These are phyloP conservation scores for Stomorhina lunata DNA, from an alignment of 2,888 invertebrate genomes.

Conservation along the genomic window DNA sequence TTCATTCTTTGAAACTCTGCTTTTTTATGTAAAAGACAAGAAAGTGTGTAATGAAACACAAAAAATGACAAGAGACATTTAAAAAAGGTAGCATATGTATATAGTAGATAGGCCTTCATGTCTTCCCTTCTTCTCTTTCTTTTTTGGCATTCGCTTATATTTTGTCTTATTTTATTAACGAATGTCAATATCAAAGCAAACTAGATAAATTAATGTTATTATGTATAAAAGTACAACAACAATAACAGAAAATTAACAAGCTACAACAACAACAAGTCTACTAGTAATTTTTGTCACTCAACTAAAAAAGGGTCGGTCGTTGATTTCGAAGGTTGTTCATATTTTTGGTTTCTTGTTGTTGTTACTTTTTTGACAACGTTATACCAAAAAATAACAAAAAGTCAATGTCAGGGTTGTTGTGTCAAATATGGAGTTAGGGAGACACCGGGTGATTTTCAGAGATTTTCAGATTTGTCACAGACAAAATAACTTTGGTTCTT, in stretches of 20 bases:
- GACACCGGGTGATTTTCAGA: neutral
- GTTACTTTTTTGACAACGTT: constrained; percentile 1
- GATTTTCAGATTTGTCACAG: neutral
- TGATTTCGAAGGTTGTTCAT: constrained; percentile 31
- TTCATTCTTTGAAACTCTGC: constrained; percentile 13
- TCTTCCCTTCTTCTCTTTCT: constrained; percentile 15
- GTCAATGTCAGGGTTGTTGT: constrained; percentile 57
- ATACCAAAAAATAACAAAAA: neutral
- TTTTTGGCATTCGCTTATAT: neutral
- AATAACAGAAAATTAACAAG: constrained; percentile 35
- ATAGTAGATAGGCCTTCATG: neutral
- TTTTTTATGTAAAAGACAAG: neutral
- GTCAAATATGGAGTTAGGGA: neutral
- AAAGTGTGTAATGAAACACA: neutral
- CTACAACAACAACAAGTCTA: constrained; percentile 16
- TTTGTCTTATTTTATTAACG: constrained; percentile 6
- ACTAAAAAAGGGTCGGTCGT: constrained; percentile 47
- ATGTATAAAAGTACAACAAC: constrained; percentile 19
- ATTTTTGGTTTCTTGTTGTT: no score
- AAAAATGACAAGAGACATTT: constrained; percentile 5
- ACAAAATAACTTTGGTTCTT: neutral
- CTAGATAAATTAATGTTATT: constrained; percentile 40
- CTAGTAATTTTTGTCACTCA: constrained; percentile 37
- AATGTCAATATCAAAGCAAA: constrained; percentile 35
- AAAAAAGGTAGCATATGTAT: neutral